phyloP scores from a whole-genome alignment of 2,797 vertebrate species.

The Clarias pachynema region DNA sequence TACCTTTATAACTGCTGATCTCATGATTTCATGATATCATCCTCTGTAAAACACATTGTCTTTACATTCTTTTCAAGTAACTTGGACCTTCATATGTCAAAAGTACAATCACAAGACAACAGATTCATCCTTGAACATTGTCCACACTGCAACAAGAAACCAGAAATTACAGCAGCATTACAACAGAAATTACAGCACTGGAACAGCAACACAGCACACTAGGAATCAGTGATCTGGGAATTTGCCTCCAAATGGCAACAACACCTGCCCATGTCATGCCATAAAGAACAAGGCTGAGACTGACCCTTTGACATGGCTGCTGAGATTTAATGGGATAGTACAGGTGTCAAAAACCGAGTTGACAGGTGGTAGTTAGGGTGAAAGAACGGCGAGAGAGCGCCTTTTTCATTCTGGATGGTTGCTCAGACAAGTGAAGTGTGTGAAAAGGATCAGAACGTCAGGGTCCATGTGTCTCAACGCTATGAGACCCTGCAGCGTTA shows the following conservation, averaged over 20 bases:
- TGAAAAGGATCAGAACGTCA: constrained; percentile 55
- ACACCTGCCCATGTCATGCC: constrained; percentile 37
- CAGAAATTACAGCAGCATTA: constrained; percentile 10
- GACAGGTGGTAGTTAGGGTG: constrained; percentile 77
- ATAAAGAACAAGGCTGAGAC: constrained; percentile 56
- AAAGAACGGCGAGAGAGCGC: constrained; percentile 70
- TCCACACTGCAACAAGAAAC: constrained; percentile 44
- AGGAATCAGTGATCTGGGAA: constrained; percentile 5
- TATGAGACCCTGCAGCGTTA: constrained; percentile 47
- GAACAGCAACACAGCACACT: constrained; percentile 12
- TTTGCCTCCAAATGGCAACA: constrained; percentile 22
- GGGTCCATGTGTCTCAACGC: constrained; percentile 64
- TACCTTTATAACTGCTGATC: constrained; percentile 33
- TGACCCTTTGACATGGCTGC: constrained; percentile 63
- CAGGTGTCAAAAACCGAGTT: constrained; percentile 73
- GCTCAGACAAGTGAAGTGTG: constrained; percentile 63
- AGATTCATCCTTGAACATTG: constrained; percentile 37
- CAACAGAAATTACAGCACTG: constrained; percentile 11
- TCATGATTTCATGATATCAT: constrained; percentile 27
- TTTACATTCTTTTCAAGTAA: constrained; percentile 18
- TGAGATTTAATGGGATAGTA: constrained; percentile 70
- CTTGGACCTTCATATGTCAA: constrained; percentile 28
- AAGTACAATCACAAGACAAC: constrained; percentile 29
- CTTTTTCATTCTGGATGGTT: constrained; percentile 74
- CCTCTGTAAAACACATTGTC: constrained; percentile 17